Evolutionary conservation across 2,797 vertebrate genomes (phyloP).

Genomic region (Synaphobranchus kaupii): DNA sequence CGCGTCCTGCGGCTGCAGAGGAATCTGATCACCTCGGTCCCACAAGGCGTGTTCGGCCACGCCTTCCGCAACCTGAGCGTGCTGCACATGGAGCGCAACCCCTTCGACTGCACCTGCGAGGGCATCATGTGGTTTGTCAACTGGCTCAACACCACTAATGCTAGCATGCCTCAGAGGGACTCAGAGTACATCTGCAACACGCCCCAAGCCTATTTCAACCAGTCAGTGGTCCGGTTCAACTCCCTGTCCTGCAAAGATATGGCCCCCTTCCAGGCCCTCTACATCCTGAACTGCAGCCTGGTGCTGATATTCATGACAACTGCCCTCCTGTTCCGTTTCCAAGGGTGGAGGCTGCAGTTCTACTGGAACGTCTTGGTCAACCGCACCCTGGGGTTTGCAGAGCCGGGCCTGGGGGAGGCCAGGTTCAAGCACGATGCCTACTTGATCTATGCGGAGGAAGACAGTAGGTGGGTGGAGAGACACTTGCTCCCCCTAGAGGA

Average conservation of each 20-base stretch:
- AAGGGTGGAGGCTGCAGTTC: slow-evolving; percentile 92
- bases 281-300: slow-evolving; percentile 68
- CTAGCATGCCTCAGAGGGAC: slow-evolving; percentile 64
- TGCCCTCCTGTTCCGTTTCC: slow-evolving; percentile 78
- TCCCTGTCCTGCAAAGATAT: slow-evolving; percentile 84
- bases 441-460: slow-evolving; percentile 79
- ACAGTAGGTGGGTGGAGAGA: slow-evolving; percentile 81
- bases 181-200: slow-evolving; percentile 89
- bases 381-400: slow-evolving; percentile 82
- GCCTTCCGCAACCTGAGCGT: slow-evolving; percentile 74
- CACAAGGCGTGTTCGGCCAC: slow-evolving; percentile 75
- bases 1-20: slow-evolving; percentile 78
- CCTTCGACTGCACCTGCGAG: slow-evolving; percentile 96
- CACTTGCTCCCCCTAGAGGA: slow-evolving; percentile 78
- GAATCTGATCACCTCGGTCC: slow-evolving; percentile 87
- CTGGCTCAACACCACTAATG: slow-evolving; percentile 84
- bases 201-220: slow-evolving; percentile 80
- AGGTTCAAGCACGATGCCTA: slow-evolving; percentile 85
- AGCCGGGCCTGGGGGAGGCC: slow-evolving; percentile 68
- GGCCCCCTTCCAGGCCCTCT: slow-evolving; percentile 82
- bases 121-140: slow-evolving; percentile 90
- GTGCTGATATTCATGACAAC: slow-evolving; percentile 65
- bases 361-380: slow-evolving; percentile 86
- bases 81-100: slow-evolving; percentile 84
- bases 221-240: slow-evolving; percentile 77